These are phyloP conservation scores for Atopsyche davidsoni DNA, from an alignment of 1,140 invertebrate species.

Conservation along the genomic window DNA sequence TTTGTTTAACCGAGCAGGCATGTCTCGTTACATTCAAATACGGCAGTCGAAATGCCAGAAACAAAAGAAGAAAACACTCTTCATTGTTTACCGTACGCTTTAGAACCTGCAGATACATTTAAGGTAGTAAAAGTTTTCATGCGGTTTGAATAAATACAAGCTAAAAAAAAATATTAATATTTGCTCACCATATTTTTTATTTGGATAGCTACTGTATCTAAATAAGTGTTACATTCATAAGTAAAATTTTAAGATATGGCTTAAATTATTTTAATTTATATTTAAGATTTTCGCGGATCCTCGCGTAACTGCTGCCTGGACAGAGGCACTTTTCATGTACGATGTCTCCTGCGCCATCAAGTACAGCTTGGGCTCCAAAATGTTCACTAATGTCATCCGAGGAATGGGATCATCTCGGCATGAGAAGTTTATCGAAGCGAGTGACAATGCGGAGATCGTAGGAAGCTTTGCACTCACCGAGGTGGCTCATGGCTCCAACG, in stretches of 20 bases:
- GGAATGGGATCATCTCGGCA: constrained; percentile 56
- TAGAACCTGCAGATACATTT: constrained; percentile 39
- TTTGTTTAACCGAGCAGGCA: background rate
- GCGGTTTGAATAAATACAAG: background rate
- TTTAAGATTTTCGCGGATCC: constrained; percentile 44
- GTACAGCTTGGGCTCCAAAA: constrained; percentile 51
- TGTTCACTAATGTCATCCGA: constrained; percentile 51
- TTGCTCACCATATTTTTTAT: background rate
- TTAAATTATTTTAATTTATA: constrained; percentile 24
- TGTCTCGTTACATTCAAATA: background rate
- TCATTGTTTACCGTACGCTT: constrained; percentile 32
- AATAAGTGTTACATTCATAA: background rate
- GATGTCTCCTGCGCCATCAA: constrained; percentile 65
- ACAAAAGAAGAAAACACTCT: no score
- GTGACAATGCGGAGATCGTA: constrained; percentile 50
- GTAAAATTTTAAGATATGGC: background rate
- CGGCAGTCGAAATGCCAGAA: background rate
- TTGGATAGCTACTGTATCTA: background rate
- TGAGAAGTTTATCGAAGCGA: constrained; percentile 52
- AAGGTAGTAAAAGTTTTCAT: constrained; percentile 30
- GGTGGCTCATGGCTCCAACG: constrained; percentile 82
- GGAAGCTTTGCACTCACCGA: constrained; percentile 84
- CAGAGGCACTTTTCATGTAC: constrained; percentile 59
- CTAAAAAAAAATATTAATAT: background rate
- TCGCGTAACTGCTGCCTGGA: constrained; percentile 41